Evolutionary conservation across 2,797 vertebrate genomes (phyloP), one percentile per base, ranked within the genome.

Genomic region (Tenualosa thibaudeaui): DNA sequence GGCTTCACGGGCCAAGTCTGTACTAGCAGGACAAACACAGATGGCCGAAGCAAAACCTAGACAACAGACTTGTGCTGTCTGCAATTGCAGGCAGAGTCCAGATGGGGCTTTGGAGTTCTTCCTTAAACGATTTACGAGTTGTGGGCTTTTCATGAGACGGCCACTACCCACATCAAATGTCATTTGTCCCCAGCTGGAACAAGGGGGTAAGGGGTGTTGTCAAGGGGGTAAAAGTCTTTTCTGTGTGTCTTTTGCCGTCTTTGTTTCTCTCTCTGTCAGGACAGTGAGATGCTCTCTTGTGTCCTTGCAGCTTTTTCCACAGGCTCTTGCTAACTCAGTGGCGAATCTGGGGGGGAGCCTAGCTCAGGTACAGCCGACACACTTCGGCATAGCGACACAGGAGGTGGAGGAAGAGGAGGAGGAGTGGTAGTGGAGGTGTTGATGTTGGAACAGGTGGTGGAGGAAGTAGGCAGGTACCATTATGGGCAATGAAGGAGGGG

Each of bases 401-500:
- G 91, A 94, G 92, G 93, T 94, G 95, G 92, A 91, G 94, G 93
- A 94, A 94, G 90, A 94, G 93, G 89, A 92, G 91, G 88, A 91
- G 94, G 88, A 91, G 95, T 90, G 92, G 94, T 91, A 92, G 91
- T 92, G 94, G 93, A 88, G 90, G 71, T 81, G 83, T 81, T 92
- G 78, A 81, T 90, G 81, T 88, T 91, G 37, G 58, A 62, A 62
- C 58, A 62, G 71, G 88, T 88, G 46, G 93, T 91, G 85, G 94
- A 92, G 93, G 93, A 93, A 93, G 93, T 93, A 94, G 92, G 93
- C 94, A 95, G 95, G 94, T 95, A 95, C 95, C 95, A 94, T 94
- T 95, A 95, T 94, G 95, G 95, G 92, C 95, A 96, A 96, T 95
- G 95, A 95, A 96, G 95, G 95, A 95, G 94, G 94, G 94, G 94